Evolutionary conservation across 2,113 vertebrate genomes (phyloP), one percentile per base, ranked within the genome.

Genomic region (Halichoerus grypus): DNA sequence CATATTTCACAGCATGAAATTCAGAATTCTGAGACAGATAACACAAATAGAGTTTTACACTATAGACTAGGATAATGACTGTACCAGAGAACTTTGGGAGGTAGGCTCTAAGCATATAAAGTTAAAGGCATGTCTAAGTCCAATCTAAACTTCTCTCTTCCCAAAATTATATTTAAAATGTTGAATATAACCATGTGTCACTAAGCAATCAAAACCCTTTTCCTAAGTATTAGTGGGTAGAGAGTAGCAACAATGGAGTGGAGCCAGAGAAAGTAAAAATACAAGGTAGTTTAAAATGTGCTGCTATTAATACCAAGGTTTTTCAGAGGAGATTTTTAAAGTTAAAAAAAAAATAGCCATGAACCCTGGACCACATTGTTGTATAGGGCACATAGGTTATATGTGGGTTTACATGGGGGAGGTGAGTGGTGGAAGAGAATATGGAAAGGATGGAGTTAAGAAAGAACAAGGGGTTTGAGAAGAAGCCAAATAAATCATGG

Each of bases 1-100:
- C 96, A 96, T 97, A 98, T 94, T 98, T 98, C 98, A 51, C 98
- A 98, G 98, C 98, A 57, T 97, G 98, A 97, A 91, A 96, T 97
- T 95, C 91, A 91, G 94, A 98, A 98, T 97, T 96, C 96, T 97
- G 95, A 97, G 84, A 69, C 94, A 59, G 39, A n/a, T 94, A 94
- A 91, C 97, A 97, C 97, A 98, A 96, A 98, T 67, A 97, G 91
- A 93, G 92, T 92, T 98, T 98, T 87, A 92, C 76, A 96, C 65
- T 85, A 77, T 53, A 97, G 95, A 49, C 88, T 51, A 91, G 71
- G 88, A 95, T 97, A 98, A 98, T 96, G 90, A 96, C 88, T 92
- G 96, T 1, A 84, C n/a, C 90, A 96, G 93, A 97, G 87, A 97
- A 92, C 84, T 85, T 72, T 91, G 81, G 94, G 57, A 96, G 69